Percentiles rank a stretch among this genome's conserved stretches.
These are phyloP conservation scores for Drosophila funebris DNA, from an alignment of 1,140 invertebrate species.

Conservation along the genomic window DNA sequence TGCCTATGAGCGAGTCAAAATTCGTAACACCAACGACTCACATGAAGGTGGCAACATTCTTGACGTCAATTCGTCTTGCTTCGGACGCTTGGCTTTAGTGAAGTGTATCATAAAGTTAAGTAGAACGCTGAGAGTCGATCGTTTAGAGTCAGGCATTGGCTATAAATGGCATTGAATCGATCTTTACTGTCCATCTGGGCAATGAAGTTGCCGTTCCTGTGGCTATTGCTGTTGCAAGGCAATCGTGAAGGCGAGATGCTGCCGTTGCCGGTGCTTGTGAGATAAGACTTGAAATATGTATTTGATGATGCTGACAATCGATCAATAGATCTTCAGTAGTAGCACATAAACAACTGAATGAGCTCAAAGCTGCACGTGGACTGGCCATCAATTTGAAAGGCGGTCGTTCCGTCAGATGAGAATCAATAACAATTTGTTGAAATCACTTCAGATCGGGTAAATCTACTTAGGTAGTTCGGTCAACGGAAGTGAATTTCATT, in stretches of 20 bases:
- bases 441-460: neutral
- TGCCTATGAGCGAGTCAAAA: conserved; percentile 1
- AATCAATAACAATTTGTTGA: conserved; percentile 78
- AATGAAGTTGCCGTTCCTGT: conserved; percentile 59
- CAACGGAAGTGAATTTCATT: conserved; percentile 56
- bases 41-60: conserved; percentile 23
- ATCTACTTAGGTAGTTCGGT: conserved; percentile 17
- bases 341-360: conserved; percentile 62
- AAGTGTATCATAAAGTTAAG: conserved; percentile 42
- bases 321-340: conserved; percentile 64
- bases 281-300: conserved; percentile 67
- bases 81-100: neutral
- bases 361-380: conserved; percentile 49
- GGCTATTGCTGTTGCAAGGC: conserved; percentile 29
- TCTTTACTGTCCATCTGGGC: conserved; percentile 61
- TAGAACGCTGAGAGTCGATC: conserved; percentile 28
- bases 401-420: conserved; percentile 65
- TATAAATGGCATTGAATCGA: conserved; percentile 60
- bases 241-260: conserved; percentile 32
- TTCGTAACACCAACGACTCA: conserved; percentile 20
- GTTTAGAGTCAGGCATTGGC: conserved; percentile 50
- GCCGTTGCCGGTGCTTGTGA: conserved; percentile 26
- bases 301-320: conserved; percentile 77
- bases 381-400: conserved; percentile 65
- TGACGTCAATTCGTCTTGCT: conserved; percentile 10